Conservation (phyloP, 1,140 invertebrate genomes). For the Drosophila burlai region DNA sequence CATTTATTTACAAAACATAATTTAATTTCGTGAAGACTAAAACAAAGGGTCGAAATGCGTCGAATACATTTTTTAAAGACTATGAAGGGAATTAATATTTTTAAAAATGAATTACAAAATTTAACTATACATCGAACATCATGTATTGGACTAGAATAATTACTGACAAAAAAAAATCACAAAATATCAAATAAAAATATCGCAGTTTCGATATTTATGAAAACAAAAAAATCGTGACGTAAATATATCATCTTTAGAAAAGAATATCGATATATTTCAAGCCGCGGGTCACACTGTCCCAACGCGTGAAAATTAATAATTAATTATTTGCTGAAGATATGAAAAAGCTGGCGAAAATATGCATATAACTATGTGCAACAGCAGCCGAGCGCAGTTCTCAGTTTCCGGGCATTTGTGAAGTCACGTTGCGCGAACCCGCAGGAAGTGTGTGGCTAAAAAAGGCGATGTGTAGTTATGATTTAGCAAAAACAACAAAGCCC, state of each 20-base stretch:
- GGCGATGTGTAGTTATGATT: constrained; percentile 74
- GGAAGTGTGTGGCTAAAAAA: constrained; percentile 70
- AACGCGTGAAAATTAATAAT: constrained; percentile 70
- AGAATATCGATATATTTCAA: neutral
- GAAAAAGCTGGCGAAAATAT: constrained; percentile 55
- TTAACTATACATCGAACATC: too few species aligned
- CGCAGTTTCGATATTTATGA: too few species aligned
- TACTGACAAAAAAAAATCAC: too few species aligned
- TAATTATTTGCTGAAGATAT: constrained; percentile 66
- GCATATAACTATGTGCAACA: constrained; percentile 53
- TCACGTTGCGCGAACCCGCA: constrained; percentile 52
- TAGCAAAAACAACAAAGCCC: constrained; percentile 74
- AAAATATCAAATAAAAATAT: too few species aligned
- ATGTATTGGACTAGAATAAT: neutral
- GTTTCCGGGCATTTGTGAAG: constrained; percentile 44
- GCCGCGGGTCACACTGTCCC: constrained; percentile 38
- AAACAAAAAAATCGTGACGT: too few species aligned
- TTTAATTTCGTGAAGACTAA: too few species aligned
- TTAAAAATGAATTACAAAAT: too few species aligned
- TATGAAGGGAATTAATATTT: too few species aligned
- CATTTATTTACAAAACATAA: too few species aligned
- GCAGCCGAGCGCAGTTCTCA: constrained; percentile 41
- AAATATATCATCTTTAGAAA: too few species aligned
- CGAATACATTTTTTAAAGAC: too few species aligned
- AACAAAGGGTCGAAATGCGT: too few species aligned